phyloP scores from a whole-genome alignment of 2,113 vertebrate genomes.

The Sylvia atricapilla region DNA sequence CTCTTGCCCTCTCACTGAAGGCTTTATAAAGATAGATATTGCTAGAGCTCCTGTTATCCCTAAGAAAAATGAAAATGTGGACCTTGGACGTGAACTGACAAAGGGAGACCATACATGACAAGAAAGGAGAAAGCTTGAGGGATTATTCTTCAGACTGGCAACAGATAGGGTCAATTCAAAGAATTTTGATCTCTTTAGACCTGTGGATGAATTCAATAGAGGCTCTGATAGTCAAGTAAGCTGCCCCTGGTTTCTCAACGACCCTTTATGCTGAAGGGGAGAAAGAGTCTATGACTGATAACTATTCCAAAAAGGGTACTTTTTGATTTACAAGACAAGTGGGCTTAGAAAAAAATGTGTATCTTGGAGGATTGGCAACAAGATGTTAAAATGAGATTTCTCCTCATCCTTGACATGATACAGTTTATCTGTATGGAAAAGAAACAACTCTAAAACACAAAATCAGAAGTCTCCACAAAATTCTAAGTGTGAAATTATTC shows the following conservation, averaged over 20 bases:
- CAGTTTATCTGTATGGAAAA: background rate
- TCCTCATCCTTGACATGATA: background rate
- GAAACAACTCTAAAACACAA: background rate
- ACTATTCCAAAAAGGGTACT: background rate
- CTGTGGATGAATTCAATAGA: slow-evolving; percentile 32
- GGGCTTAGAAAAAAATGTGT: background rate
- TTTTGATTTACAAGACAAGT: background rate
- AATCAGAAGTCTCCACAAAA: background rate
- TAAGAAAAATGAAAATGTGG: slow-evolving; percentile 43
- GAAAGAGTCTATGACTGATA: background rate
- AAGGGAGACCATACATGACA: background rate
- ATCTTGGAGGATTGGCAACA: background rate
- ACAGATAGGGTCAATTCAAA: slow-evolving; percentile 55
- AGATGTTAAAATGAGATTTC: background rate
- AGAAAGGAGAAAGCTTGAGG: slow-evolving; percentile 20
- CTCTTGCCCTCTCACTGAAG: slow-evolving; percentile 8
- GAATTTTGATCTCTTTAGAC: slow-evolving; percentile 36
- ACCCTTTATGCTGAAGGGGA: background rate
- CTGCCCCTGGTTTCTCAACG: background rate
- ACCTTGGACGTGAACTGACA: background rate
- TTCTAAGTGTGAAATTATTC: background rate
- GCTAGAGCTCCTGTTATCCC: background rate
- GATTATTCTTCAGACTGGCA: background rate
- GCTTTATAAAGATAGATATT: slow-evolving; percentile 28
- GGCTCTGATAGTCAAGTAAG: background rate